Conservation (phyloP, 2,797 vertebrate genomes). For the Cetoscarus ocellatus region DNA sequence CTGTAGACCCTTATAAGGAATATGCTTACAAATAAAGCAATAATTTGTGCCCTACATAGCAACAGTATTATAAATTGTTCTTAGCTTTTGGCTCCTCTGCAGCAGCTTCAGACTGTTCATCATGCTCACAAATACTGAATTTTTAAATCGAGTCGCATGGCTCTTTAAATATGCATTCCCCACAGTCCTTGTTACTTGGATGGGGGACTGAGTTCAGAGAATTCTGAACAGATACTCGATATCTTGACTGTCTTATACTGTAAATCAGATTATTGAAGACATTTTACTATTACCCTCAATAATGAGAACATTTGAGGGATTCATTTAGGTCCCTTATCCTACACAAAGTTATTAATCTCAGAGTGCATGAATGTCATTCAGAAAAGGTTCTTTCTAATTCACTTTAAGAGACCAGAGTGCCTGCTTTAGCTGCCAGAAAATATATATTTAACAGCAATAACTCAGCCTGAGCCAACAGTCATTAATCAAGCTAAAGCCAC, state of each 20-base stretch:
- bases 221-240: slow-evolving; percentile 5
- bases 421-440: slow-evolving; percentile 33
- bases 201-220: neutral
- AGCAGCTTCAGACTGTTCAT: slow-evolving; percentile 12
- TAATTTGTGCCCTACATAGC: neutral
- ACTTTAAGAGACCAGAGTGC: slow-evolving; percentile 12
- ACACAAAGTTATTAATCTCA: neutral
- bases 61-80: neutral
- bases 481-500: slow-evolving; percentile 42
- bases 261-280: neutral
- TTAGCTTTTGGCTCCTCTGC: slow-evolving; percentile 10
- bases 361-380: slow-evolving; percentile 11
- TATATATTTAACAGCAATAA: slow-evolving; percentile 31
- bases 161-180: slow-evolving; percentile 44
- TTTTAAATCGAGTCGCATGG: slow-evolving; percentile 31
- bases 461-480: slow-evolving; percentile 8
- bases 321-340: neutral
- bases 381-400: slow-evolving; percentile 23
- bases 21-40: neutral
- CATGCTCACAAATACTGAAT: slow-evolving; percentile 33
- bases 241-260: neutral
- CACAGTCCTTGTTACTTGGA: slow-evolving; percentile 6
- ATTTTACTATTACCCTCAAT: neutral
- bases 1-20: too few species aligned
- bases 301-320: neutral